Percentiles rank a stretch among this genome's conserved stretches.
phyloP scores from a whole-genome alignment of 2,113 vertebrate species.

The Menidia beryllina region DNA sequence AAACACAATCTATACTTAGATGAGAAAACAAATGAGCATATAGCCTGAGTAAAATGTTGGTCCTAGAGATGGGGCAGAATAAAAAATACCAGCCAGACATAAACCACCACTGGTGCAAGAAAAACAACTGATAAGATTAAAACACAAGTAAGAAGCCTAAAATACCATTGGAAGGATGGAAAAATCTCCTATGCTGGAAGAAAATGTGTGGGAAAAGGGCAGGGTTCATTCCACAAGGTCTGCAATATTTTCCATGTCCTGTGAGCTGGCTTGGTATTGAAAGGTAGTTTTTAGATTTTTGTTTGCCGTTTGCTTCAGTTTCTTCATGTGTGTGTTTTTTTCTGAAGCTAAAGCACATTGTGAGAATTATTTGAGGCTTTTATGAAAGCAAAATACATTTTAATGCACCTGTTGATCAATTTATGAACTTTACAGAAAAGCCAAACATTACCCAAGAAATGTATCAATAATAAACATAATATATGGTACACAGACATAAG shows the following conservation, averaged over 20 bases:
- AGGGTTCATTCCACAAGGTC: not conserved
- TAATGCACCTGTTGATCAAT: not conserved
- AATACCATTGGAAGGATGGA: not conserved
- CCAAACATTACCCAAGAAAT: too few species aligned
- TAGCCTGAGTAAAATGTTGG: constrained; percentile 4
- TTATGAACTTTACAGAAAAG: not conserved
- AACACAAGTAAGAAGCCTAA: not conserved
- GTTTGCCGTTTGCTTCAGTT: not conserved
- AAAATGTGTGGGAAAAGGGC: constrained; percentile 17
- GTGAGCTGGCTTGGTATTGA: not conserved
- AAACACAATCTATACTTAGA: not conserved
- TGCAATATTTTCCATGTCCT: not conserved
- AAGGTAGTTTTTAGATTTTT: not conserved
- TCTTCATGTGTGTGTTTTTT: not conserved
- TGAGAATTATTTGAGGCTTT: not conserved
- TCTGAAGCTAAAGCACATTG: not conserved
- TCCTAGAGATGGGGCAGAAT: constrained; percentile 4
- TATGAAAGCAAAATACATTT: not conserved
- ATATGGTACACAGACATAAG: not conserved
- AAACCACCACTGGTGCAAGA: constrained; percentile 7
- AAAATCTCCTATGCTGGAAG: not conserved
- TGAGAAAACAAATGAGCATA: not conserved
- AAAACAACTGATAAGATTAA: constrained; percentile 2
- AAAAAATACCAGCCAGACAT: constrained; percentile 8
- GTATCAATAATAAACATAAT: not conserved